phyloP scores from a whole-genome alignment of 23 tunicate genomes.

The Botrylloides violaceus region DNA sequence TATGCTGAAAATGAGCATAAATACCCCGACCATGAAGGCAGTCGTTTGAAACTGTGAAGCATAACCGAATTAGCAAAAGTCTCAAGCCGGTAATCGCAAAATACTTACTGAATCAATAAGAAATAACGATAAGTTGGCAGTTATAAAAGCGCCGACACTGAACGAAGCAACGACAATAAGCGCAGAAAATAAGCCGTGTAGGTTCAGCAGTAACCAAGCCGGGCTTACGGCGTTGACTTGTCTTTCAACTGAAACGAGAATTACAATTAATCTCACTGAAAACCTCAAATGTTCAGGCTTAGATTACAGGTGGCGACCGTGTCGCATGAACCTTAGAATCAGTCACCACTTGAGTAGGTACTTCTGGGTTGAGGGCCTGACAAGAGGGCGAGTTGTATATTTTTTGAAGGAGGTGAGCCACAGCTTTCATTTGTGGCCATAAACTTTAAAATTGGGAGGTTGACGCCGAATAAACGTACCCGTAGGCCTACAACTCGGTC shows the following conservation, averaged over 20 bases:
- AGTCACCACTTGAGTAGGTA: no score
- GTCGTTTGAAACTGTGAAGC: conserved; percentile 44
- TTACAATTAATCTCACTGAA: not conserved
- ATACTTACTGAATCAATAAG: conserved; percentile 41
- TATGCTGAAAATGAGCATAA: conserved; percentile 47
- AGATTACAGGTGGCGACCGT: no score
- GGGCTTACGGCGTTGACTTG: conserved; percentile 45
- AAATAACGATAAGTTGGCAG: conserved; percentile 41
- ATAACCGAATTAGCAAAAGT: not conserved
- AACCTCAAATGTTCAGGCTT: no score
- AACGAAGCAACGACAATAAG: conserved; percentile 52
- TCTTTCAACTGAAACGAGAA: conserved; percentile 36
- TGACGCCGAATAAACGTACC: no score
- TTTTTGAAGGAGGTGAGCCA: no score
- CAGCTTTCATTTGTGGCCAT: no score
- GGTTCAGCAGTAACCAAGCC: conserved; percentile 32
- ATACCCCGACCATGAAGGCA: conserved; percentile 53
- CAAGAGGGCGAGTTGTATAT: no score
- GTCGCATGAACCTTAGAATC: no score
- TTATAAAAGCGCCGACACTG: conserved; percentile 43
- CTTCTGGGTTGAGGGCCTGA: no score
- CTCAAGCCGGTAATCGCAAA: not conserved
- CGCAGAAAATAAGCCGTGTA: conserved; percentile 25
- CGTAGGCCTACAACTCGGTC: no score
- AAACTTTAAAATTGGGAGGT: no score